A percentile compares a stretch with the other conserved stretches of the same genome.
Conservation (phyloP, 92 coral and sea anemone species). For the Heliopora coerulea region DNA sequence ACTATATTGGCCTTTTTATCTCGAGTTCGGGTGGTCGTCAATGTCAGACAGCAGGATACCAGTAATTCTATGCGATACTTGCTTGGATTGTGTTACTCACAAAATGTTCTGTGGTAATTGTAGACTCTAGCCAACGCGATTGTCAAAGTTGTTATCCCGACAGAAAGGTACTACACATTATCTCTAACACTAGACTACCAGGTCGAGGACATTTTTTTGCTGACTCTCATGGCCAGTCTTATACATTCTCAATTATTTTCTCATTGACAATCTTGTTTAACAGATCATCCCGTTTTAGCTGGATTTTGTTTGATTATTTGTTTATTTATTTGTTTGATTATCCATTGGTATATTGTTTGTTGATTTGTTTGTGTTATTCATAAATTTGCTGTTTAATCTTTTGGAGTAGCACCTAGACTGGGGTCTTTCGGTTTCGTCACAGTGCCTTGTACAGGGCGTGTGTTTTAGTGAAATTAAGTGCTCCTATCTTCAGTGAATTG, state of each 20-base stretch:
- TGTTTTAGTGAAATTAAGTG: too few relatives aligned
- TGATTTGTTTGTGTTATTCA: constrained; percentile 49
- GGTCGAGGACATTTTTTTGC: constrained; percentile 27
- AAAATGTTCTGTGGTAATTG: constrained; percentile 98
- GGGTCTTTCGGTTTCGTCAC: too few relatives aligned
- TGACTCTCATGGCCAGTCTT: too few relatives aligned
- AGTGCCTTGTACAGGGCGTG: too few relatives aligned
- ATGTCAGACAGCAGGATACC: neutral
- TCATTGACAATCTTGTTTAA: too few relatives aligned
- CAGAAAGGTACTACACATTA: constrained; percentile 90
- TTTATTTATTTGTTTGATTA: too few relatives aligned
- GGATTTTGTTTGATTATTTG: too few relatives aligned
- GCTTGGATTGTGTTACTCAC: constrained; percentile 70
- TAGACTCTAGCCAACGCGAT: constrained; percentile 99
- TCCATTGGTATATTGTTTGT: neutral
- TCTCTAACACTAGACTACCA: constrained; percentile 20
- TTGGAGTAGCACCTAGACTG: too few relatives aligned
- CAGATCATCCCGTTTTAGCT: constrained; percentile 20
- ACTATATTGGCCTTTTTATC: too few relatives aligned
- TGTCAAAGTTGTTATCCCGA: constrained; percentile 99
- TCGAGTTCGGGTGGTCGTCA: neutral
- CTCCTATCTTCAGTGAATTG: too few relatives aligned
- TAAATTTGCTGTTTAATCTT: too few relatives aligned
- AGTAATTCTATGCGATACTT: neutral
- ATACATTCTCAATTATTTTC: too few relatives aligned